Evolutionary conservation across 2,888 invertebrate genomes (phyloP), one percentile per base, ranked within the genome.

Genomic region (Morpho achilles): DNA sequence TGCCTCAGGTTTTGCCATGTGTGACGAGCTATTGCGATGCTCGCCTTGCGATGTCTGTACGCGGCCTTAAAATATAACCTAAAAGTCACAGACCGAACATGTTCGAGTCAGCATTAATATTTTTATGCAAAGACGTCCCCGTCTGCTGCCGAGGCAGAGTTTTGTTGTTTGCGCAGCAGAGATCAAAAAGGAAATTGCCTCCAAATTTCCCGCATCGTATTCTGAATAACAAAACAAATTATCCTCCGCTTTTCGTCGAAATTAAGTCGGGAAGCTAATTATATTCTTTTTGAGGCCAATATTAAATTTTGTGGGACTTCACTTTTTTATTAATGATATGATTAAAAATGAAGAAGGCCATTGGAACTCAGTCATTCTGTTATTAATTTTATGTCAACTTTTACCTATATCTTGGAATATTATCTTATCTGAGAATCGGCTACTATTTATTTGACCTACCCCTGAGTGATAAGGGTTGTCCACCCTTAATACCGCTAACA

Each of bases 171-270:
- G 81, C 77, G 73, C 76, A 69, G 76, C 74, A 83, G 80, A 86
- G 86, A 87, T 87, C 87, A 87, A 84, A 84, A 87, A 82, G 82
- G 82, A 85, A 87, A 87, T 87, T 85, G 87, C 74, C 82, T 79
- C 79, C 79, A 83, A 87, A 87, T 86, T 86, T 85, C 73, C 69
- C 57, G 63, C 69, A 69, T 70, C 82, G 80, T 80, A 84, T 78
- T 75, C 79, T 74, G 87, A 84, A 87, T 87, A 85, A 82, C 81
- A 83, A 85, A 84, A 78, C 79, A 80, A 86, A 85, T 83, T 82
- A 76, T 80, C 78, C 72, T 61, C 65, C 67, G 69, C 53, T 62
- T 75, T 76, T 43, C 43, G 23, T 53, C 54, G 49, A 56, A 59
- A 59, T 54, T 55, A 56, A 59, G 59, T 59, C 58, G 50, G 9